phyloP scores from a whole-genome alignment of 2,113 vertebrate genomes.

The Damaliscus lunatus region DNA sequence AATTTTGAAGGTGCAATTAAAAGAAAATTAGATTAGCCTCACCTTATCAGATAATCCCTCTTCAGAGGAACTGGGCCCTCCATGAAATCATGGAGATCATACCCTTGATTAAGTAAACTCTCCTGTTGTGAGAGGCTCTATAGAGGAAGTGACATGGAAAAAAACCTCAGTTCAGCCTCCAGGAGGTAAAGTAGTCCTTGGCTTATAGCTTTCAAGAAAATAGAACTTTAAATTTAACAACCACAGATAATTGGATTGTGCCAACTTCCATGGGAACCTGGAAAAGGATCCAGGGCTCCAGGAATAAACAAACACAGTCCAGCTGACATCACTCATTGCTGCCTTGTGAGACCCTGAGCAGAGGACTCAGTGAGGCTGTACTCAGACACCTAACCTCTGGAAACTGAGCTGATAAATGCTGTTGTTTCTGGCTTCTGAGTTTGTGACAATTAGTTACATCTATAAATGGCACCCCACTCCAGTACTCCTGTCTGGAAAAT shows the following conservation, averaged over 20 bases:
- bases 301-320: not conserved
- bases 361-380: accelerated
- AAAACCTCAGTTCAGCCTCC: not conserved
- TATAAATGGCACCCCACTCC: too few relatives aligned
- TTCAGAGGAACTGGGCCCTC: not conserved
- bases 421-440: not conserved
- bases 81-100: not conserved
- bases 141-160: not conserved
- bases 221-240: not conserved
- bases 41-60: not conserved
- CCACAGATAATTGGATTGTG: not conserved
- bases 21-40: not conserved
- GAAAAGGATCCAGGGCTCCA: not conserved
- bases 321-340: not conserved
- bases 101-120: not conserved
- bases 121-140: not conserved
- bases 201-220: not conserved
- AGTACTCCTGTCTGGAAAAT: too few relatives aligned
- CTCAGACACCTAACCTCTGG: too few relatives aligned
- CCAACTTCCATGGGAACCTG: not conserved
- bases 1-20: not conserved
- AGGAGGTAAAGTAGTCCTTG: not conserved
- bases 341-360: not conserved
- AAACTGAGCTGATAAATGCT: not conserved
- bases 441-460: not conserved